Evolutionary conservation across 2,797 vertebrate genomes (phyloP).

Genomic region (Melanotaenia pygmaea): DNA sequence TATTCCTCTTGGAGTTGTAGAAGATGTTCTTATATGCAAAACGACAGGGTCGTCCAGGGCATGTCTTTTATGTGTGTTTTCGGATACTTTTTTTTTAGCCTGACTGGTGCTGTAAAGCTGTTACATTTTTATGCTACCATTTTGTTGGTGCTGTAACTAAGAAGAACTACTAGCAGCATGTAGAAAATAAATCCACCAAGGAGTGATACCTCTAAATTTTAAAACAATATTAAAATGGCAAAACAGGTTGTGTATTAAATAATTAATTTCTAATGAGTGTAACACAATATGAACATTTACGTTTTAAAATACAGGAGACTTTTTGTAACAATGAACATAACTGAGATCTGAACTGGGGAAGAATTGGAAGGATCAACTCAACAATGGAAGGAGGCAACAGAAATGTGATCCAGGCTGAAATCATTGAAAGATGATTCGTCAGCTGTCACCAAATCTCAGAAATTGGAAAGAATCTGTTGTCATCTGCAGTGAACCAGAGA

Average conservation of each 20-base stretch:
- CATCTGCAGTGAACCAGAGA: conserved; percentile 36
- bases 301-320: neutral
- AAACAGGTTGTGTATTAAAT: neutral
- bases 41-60: conserved; percentile 61
- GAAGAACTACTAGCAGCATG: conserved; percentile 5
- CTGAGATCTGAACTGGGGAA: conserved; percentile 12
- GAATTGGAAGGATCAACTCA: conserved; percentile 33
- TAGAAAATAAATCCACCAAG: conserved; percentile 2
- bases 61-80: conserved; percentile 54
- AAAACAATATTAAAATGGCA: conserved; percentile 4
- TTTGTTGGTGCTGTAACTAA: conserved; percentile 23
- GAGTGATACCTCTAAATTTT: neutral
- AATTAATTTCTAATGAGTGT: neutral
- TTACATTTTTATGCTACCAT: conserved; percentile 30
- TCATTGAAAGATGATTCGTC: conserved; percentile 52
- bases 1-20: conserved; percentile 2
- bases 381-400: conserved; percentile 32
- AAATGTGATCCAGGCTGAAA: conserved; percentile 54
- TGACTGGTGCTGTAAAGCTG: conserved; percentile 38
- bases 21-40: conserved; percentile 65
- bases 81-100: conserved; percentile 69
- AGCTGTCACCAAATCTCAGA: conserved; percentile 38
- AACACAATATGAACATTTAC: neutral
- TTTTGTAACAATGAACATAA: conserved; percentile 15
- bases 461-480: conserved; percentile 40